These are phyloP conservation scores for Mastigias papua DNA, from an alignment of 30 jellyfish, hydroid and myxozoan genomes.

Conservation along the genomic window DNA sequence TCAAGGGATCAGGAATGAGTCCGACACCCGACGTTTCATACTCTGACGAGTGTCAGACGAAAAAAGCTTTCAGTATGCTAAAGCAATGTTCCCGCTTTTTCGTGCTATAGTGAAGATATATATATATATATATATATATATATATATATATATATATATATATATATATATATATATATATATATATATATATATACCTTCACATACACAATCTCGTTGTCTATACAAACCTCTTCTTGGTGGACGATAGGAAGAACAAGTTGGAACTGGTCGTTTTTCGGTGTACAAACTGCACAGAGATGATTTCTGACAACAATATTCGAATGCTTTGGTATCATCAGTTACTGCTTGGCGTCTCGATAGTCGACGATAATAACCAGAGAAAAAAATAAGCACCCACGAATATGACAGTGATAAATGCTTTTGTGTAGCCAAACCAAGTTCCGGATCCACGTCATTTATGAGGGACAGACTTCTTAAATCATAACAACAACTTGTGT, in stretches of 20 bases:
- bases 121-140: too few species aligned
- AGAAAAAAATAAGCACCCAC: background rate
- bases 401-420: conserved; percentile 11
- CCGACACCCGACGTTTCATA: too few species aligned
- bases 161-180: too few species aligned
- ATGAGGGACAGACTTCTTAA: background rate
- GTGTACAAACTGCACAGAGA: conserved; percentile 18
- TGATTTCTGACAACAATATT: conserved; percentile 15
- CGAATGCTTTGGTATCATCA: conserved; percentile 33
- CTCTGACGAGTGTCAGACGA: too few species aligned
- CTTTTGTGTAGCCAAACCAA: conserved; percentile 31
- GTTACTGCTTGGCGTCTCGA: conserved; percentile 17
- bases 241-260: conserved; percentile 9
- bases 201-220: background rate
- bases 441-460: background rate
- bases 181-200: too few species aligned
- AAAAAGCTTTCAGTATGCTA: too few species aligned
- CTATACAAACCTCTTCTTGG: conserved; percentile 20
- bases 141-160: too few species aligned
- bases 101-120: too few species aligned
- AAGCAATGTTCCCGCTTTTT: too few species aligned
- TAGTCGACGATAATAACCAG: background rate
- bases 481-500: conserved; percentile 41
- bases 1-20: too few species aligned
- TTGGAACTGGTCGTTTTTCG: conserved; percentile 50